These are phyloP conservation scores for Serilophus lunatus DNA, from an alignment of 2,113 vertebrate species.

Conservation along the genomic window DNA sequence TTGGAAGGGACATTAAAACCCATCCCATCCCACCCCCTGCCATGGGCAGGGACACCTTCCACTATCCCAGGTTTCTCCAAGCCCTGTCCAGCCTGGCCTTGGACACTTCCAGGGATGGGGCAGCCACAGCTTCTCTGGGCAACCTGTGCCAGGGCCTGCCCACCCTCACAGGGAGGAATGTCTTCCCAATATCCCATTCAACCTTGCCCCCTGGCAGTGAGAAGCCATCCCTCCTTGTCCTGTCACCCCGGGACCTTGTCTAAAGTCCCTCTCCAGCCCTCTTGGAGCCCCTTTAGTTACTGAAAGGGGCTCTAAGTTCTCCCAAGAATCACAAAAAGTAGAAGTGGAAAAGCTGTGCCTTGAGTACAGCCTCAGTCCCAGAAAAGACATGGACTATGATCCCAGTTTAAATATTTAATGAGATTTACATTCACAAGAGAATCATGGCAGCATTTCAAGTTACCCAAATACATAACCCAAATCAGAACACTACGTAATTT, in stretches of 20 bases:
- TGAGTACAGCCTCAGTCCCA: not conserved
- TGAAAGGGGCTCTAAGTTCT: not conserved
- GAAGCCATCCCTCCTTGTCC: not conserved
- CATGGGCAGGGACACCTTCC: not conserved
- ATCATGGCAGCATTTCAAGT: not conserved
- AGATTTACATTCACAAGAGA: not conserved
- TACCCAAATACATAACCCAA: not conserved
- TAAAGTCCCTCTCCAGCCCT: not conserved
- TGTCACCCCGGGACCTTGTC: not conserved
- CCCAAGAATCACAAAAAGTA: not conserved
- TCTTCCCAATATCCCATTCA: not conserved
- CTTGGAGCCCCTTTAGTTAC: not conserved
- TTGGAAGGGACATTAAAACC: not conserved
- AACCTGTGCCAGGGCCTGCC: not conserved
- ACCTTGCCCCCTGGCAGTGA: not conserved
- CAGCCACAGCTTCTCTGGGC: not conserved
- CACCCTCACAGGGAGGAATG: too few relatives aligned
- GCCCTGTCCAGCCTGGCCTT: not conserved
- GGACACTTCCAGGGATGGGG: not conserved
- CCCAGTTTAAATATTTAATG: not conserved
- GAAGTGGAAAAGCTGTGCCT: not conserved
- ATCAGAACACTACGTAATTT: not conserved
- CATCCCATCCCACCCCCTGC: not conserved
- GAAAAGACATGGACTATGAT: not conserved
- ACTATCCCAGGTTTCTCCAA: accelerated